phyloP scores from a whole-genome alignment of 2,888 invertebrate species.

The Deroplatys truncata region DNA sequence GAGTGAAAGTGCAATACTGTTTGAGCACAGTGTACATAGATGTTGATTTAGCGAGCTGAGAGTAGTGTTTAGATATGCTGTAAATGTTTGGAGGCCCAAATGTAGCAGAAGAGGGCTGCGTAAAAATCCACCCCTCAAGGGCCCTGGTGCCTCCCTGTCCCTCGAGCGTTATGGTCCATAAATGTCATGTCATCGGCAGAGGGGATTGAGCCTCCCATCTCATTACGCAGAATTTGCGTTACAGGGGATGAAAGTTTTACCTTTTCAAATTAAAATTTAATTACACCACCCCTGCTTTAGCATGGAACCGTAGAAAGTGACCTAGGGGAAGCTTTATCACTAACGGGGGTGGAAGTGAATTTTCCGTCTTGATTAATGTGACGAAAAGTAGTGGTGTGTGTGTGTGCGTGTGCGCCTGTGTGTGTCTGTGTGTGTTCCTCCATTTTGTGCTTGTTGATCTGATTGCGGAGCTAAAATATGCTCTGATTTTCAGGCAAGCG shows the following conservation, averaged over 20 bases:
- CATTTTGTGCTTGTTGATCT: not conserved
- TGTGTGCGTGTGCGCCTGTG: no score
- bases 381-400: not conserved
- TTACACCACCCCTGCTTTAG: not conserved
- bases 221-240: not conserved
- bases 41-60: no score
- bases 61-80: no score
- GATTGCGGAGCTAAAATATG: not conserved
- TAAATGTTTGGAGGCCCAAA: not conserved
- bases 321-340: not conserved
- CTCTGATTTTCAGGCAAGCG: not conserved
- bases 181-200: not conserved
- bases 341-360: not conserved
- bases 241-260: not conserved
- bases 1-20: no score
- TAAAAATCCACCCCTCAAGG: not conserved
- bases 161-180: not conserved
- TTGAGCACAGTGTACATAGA: no score
- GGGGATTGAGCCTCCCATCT: not conserved
- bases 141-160: not conserved
- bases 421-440: not conserved
- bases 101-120: not conserved
- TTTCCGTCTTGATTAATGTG: not conserved
- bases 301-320: not conserved
- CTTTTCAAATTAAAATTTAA: not conserved